phyloP scores from a whole-genome alignment of 1,140 invertebrate genomes.

The Caenorhabditis latens region DNA sequence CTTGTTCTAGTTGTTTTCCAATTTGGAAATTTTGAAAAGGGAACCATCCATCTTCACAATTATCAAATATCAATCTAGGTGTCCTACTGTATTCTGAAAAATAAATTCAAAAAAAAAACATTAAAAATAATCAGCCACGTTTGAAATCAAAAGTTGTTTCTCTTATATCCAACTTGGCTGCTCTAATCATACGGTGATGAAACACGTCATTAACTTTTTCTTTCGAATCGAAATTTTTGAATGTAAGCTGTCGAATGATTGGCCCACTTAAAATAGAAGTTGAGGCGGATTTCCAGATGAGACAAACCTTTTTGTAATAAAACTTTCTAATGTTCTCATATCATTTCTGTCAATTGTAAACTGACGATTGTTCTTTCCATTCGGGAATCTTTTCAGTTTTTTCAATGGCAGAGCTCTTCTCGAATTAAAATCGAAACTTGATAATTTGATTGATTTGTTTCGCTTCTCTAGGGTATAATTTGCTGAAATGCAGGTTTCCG shows the following conservation, averaged over 20 bases:
- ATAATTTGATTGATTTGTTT: too few relatives aligned
- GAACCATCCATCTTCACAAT: conserved; percentile 17
- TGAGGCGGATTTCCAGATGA: not conserved
- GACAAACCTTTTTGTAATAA: not conserved
- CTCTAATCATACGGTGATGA: not conserved
- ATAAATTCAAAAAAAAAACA: not conserved
- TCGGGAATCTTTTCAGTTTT: not conserved
- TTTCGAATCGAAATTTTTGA: not conserved
- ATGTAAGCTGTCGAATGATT: not conserved
- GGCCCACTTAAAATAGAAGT: not conserved
- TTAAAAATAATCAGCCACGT: not conserved
- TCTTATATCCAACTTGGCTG: not conserved
- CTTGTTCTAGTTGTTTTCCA: not conserved
- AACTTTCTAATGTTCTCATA: not conserved
- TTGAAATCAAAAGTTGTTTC: not conserved
- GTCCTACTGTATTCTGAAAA: not conserved
- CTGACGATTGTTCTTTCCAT: not conserved
- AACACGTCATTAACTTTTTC: not conserved
- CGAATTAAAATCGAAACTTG: too few relatives aligned
- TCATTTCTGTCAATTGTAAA: not conserved
- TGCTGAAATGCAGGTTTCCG: too few relatives aligned
- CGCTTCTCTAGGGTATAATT: too few relatives aligned
- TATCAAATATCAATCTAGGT: not conserved
- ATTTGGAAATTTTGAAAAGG: not conserved
- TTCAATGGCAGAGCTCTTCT: not conserved